Evolutionary conservation across 1,140 invertebrate species (phyloP), one percentile per base, ranked within the genome.

Genomic region (Conus ventricosus): DNA sequence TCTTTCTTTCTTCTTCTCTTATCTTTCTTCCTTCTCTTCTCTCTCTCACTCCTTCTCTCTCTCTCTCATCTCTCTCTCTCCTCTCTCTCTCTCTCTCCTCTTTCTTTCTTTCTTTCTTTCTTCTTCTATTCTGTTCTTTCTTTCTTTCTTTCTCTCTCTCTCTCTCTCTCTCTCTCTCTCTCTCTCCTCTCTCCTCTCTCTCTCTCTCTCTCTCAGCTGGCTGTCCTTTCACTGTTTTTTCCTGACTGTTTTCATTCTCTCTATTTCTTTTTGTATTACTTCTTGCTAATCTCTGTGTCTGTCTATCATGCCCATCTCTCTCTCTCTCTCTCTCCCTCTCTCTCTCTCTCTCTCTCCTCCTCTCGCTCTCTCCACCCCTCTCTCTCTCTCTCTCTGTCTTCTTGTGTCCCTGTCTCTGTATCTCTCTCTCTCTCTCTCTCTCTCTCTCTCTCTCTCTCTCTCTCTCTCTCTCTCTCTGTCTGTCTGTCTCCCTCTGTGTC

Each of bases 111-210:
- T 71, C 67, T 71, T 23, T 23, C 67, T 71, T 17, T 71, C 67
- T 71, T 17, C 20, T 17, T 71, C 67, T 71, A 8, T 71, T 17
- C 20, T 17, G 8, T 17, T 71, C 67, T 71, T 17, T 71, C 67
- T 71, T 17, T 71, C 67, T 71, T 17, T 71, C 67, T 71, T 17
- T 71, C 67, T 71, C 67, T 71, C 67, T 71, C 67, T 71, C 67
- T 71, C 67, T 71, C 67, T 71, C 67, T 71, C 67, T 71, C 67
- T 71, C 67, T 71, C 67, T 71, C 67, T 71, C 67, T 71, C 67
- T 71, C 67, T 71, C 67, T 71, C 67, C 55, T 57, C 55, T 57
- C 55, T n/a, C n/a, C n/a, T n/a, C 67, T 71, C 67, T 60, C 57
- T 60, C 57, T 71, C 11, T 71, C 13, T 71, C 67, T 23, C 13